Evolutionary conservation across 2,888 invertebrate species (phyloP).

Genomic region (Apamea crenata): DNA sequence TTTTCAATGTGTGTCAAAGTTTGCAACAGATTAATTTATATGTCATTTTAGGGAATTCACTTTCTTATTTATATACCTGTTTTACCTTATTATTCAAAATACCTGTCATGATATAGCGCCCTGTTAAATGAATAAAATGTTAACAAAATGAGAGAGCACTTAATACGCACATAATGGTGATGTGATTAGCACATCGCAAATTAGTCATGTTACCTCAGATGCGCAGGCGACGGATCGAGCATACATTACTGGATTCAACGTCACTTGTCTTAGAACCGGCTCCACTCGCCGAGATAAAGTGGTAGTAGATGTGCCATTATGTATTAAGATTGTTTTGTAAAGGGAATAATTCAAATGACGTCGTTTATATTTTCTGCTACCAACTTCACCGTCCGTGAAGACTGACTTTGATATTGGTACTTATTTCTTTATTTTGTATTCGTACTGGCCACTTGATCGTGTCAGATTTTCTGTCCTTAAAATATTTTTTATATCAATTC

Average conservation of each 20-base stretch:
- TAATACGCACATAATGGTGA: constrained; percentile 72
- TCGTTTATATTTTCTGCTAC: constrained; percentile 63
- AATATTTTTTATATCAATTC: background rate
- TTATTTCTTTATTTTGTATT: constrained; percentile 25
- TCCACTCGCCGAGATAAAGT: constrained; percentile 71
- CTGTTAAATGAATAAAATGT: constrained; percentile 29
- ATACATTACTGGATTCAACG: constrained; percentile 74
- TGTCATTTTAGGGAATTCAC: constrained; percentile 11
- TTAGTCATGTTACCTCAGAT: constrained; percentile 77
- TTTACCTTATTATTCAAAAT: background rate
- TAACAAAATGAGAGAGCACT: constrained; percentile 46
- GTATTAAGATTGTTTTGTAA: constrained; percentile 76
- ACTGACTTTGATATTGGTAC: constrained; percentile 10
- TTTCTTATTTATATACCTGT: constrained; percentile 3
- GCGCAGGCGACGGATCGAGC: constrained; percentile 71
- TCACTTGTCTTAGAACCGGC: constrained; percentile 73
- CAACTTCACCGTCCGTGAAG: constrained; percentile 28
- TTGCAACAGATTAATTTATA: constrained; percentile 56
- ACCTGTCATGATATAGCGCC: background rate
- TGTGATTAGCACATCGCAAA: constrained; percentile 78
- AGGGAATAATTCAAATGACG: constrained; percentile 72
- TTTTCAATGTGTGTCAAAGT: constrained; percentile 71
- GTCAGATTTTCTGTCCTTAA: background rate
- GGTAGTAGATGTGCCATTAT: constrained; percentile 76
- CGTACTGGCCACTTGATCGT: background rate